Conservation (phyloP, 2,113 vertebrate species). For the Etheostoma cragini region DNA sequence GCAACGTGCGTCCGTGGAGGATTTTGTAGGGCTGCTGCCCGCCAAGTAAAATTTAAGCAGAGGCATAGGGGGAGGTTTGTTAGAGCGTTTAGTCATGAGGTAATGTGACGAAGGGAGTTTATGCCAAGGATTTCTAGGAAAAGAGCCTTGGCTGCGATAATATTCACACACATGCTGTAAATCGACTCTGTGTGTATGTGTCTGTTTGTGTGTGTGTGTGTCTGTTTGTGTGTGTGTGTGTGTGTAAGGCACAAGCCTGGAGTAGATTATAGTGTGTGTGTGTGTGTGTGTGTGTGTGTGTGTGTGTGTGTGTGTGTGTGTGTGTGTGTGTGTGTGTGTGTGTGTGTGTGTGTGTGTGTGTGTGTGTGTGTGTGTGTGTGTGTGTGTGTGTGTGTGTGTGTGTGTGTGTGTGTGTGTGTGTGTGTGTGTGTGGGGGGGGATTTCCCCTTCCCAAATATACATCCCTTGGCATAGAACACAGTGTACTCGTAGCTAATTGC, state of each 20-base stretch:
- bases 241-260: constrained; percentile 12
- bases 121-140: constrained; percentile 84
- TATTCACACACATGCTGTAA: constrained; percentile 77
- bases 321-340: not conserved
- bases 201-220: constrained; percentile 16
- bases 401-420: not conserved
- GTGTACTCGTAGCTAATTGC: constrained; percentile 57
- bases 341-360: not conserved
- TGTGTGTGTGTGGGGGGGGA: constrained; percentile 28
- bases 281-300: constrained; percentile 6
- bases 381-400: not conserved
- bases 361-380: constrained; percentile 14
- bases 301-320: not conserved
- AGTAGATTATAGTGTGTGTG: constrained; percentile 20
- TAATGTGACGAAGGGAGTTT: constrained; percentile 73
- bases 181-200: constrained; percentile 51
- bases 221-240: too few species aligned
- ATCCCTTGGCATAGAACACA: constrained; percentile 59
- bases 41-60: constrained; percentile 65
- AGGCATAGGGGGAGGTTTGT: constrained; percentile 64
- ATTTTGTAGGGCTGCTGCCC: constrained; percentile 27
- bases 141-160: constrained; percentile 69
- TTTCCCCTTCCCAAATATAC: constrained; percentile 54
- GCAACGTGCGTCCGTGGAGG: constrained; percentile 10
- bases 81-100: constrained; percentile 77